Percentiles rank a stretch among this genome's conserved stretches.
phyloP scores from a whole-genome alignment of 2,888 invertebrate species.

The Myopa testacea region DNA sequence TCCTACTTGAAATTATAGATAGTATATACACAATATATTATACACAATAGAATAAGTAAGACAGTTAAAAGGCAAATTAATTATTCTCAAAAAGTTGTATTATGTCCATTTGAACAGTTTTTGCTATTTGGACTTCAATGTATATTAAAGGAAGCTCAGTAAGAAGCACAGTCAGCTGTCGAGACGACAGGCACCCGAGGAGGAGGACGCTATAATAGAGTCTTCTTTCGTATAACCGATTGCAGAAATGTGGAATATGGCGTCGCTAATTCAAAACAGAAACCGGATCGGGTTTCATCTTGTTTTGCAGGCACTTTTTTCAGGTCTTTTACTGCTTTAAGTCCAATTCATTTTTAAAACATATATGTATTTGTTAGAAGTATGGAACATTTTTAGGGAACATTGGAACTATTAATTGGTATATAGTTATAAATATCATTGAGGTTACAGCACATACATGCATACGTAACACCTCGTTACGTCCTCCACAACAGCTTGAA shows the following conservation, averaged over 20 bases:
- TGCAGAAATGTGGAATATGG: neutral
- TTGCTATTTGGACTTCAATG: neutral
- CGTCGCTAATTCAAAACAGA: slow-evolving; percentile 32
- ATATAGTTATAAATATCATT: neutral
- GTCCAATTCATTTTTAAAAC: neutral
- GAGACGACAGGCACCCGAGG: neutral
- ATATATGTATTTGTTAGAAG: neutral
- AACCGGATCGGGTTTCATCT: slow-evolving; percentile 28
- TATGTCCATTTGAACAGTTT: too few species aligned
- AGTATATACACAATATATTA: too few species aligned
- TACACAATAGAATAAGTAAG: too few species aligned
- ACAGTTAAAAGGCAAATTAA: too few species aligned
- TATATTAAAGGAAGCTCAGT: slow-evolving; percentile 4
- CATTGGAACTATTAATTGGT: neutral
- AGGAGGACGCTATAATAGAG: neutral
- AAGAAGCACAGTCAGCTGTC: neutral
- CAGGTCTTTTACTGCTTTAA: neutral
- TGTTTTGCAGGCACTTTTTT: neutral
- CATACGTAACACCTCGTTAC: neutral
- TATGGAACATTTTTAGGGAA: neutral
- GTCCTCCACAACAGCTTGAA: neutral
- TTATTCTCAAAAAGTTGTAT: too few species aligned
- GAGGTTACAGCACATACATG: too few species aligned
- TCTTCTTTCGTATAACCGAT: neutral
- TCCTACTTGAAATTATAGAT: too few species aligned